Percentiles rank a stretch among this genome's conserved stretches.
These are phyloP conservation scores for Petrocephalus microphthalmus DNA, from an alignment of 2,113 vertebrate species.

Conservation along the genomic window DNA sequence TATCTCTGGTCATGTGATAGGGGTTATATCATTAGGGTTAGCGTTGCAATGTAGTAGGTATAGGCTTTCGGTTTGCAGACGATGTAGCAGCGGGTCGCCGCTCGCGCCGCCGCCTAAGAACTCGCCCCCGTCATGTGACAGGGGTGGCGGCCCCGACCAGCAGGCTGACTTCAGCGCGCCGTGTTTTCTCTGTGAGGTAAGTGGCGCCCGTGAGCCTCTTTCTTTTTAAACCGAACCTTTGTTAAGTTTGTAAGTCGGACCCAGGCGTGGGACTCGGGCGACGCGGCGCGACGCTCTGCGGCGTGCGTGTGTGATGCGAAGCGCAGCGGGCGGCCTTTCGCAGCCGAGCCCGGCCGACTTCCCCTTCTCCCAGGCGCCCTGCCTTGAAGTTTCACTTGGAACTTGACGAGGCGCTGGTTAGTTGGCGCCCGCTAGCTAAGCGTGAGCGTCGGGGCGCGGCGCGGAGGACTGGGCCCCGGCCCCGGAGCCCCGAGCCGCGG, in stretches of 20 bases:
- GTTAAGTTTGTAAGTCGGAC: neutral
- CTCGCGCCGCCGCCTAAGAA: neutral
- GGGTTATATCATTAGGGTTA: neutral
- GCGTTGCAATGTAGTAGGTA: neutral
- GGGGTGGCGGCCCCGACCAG: neutral
- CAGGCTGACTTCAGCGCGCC: conserved; percentile 18
- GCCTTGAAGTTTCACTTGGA: conserved; percentile 32
- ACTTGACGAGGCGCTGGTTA: neutral
- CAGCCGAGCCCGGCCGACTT: neutral
- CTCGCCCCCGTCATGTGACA: conserved; percentile 13
- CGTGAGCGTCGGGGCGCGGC: neutral
- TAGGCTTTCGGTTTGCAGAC: neutral
- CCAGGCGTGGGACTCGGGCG: neutral
- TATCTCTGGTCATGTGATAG: neutral
- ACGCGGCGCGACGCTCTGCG: neutral
- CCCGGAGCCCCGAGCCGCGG: too few relatives aligned
- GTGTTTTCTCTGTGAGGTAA: conserved; percentile 18
- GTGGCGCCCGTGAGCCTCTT: neutral
- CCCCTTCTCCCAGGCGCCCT: conserved; percentile 16
- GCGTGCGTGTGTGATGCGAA: neutral
- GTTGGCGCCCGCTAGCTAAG: neutral
- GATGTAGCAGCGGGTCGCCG: neutral
- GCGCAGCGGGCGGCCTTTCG: neutral
- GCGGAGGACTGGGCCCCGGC: too few relatives aligned
- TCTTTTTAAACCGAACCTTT: neutral